Conservation (phyloP, 35 echinoderm and acorn worm species). For the Eucidaris tribuloides region DNA sequence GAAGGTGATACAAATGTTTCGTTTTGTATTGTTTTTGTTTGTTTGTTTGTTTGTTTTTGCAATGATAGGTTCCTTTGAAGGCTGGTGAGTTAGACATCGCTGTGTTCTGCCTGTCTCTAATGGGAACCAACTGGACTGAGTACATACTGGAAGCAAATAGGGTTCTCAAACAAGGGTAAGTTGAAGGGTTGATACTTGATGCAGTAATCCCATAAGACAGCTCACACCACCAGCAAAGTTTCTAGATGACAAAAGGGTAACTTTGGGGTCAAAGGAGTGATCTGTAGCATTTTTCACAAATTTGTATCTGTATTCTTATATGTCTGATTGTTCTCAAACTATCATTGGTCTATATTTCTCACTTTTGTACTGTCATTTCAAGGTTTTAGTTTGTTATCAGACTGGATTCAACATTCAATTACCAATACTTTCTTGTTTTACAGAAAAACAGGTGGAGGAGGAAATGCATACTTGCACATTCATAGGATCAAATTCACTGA, state of each 20-base stretch:
- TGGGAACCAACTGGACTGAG: constrained; percentile 93
- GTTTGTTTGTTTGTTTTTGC: neutral
- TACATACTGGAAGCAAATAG: constrained; percentile 84
- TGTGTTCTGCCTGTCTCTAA: constrained; percentile 89
- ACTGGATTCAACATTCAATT: too few species aligned
- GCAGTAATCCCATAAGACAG: neutral
- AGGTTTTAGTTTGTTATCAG: too few species aligned
- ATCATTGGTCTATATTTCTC: too few species aligned
- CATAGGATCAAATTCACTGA: too few species aligned
- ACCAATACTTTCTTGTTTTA: too few species aligned
- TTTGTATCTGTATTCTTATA: too few species aligned
- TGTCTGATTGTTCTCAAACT: too few species aligned
- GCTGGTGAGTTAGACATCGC: constrained; percentile 65
- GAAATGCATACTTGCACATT: too few species aligned
- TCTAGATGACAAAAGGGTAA: neutral
- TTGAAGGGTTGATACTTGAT: neutral
- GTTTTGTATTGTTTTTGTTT: neutral
- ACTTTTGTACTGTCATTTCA: too few species aligned
- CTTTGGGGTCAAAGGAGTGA: neutral
- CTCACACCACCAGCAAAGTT: neutral
- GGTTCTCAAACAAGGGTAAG: constrained; percentile 82
- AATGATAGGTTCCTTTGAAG: constrained; percentile 75
- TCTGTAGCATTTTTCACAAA: too few species aligned
- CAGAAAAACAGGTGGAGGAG: too few species aligned
- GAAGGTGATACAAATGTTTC: neutral